Evolutionary conservation across 2,113 vertebrate species (phyloP).

Genomic region (Nesospiza acunhae): DNA sequence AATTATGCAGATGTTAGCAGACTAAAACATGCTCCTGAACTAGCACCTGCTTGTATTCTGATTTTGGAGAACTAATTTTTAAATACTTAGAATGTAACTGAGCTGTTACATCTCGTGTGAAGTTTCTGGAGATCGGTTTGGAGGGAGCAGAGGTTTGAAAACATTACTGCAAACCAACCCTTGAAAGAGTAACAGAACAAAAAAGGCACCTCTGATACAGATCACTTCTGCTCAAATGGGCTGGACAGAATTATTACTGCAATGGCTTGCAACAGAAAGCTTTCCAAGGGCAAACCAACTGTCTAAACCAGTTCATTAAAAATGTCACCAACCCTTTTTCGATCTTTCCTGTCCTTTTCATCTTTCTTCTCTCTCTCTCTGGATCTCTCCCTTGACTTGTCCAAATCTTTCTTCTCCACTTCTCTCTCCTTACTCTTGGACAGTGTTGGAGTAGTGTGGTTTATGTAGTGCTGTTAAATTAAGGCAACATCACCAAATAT

Average conservation of each 20-base stretch:
- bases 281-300: not conserved
- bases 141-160: not conserved
- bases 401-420: constrained; percentile 90
- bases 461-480: constrained; percentile 90
- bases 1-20: constrained; percentile 28
- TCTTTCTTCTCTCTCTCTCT: constrained; percentile 92
- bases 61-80: not conserved
- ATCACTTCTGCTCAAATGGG: not conserved
- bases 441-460: constrained; percentile 84
- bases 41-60: not conserved
- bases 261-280: not conserved
- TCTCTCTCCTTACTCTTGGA: constrained; percentile 92
- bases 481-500: constrained; percentile 79
- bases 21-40: not conserved
- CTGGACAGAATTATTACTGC: not conserved
- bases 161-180: not conserved
- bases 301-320: constrained; percentile 61
- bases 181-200: not conserved
- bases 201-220: not conserved
- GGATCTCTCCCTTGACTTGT: constrained; percentile 89
- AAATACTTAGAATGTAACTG: not conserved
- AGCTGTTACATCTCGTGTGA: not conserved
- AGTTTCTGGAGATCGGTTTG: not conserved
- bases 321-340: constrained; percentile 86
- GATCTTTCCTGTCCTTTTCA: constrained; percentile 89